phyloP scores from a whole-genome alignment of 2,797 vertebrate genomes.

The Malurus splendens region DNA sequence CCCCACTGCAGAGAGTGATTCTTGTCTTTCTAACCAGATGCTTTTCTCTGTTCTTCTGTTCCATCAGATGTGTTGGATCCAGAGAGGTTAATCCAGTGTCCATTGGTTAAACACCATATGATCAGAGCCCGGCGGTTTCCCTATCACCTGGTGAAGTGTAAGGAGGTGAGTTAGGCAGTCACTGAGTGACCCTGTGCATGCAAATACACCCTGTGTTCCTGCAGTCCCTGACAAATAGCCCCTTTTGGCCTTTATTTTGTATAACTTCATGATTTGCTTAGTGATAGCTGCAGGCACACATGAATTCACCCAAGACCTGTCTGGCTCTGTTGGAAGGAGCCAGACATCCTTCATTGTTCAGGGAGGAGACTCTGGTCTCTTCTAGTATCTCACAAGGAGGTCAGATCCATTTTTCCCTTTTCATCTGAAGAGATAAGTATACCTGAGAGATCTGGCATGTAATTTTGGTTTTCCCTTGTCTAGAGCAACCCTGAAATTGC shows the following conservation, averaged over 20 bases:
- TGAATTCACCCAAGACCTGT: neutral
- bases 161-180: slow-evolving; percentile 12
- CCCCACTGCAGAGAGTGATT: neutral
- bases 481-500: slow-evolving; percentile 43
- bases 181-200: neutral
- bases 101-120: neutral
- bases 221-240: neutral
- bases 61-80: slow-evolving; percentile 11
- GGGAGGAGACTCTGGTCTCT: neutral
- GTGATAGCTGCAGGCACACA: neutral
- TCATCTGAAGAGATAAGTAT: neutral
- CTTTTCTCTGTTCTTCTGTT: neutral
- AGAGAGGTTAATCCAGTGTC: slow-evolving; percentile 37
- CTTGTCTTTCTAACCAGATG: neutral
- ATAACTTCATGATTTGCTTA: neutral
- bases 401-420: neutral
- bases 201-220: accelerated
- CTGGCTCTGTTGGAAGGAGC: neutral
- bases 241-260: neutral
- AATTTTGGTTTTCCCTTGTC: neutral
- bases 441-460: neutral
- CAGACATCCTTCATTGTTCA: neutral
- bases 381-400: neutral
- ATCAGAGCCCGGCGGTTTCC: slow-evolving; percentile 41
- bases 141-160: slow-evolving; percentile 52